Base-by-base conservation (phyloP, 2,113 vertebrate species). In the Ceyx cyanopectus region DNA sequence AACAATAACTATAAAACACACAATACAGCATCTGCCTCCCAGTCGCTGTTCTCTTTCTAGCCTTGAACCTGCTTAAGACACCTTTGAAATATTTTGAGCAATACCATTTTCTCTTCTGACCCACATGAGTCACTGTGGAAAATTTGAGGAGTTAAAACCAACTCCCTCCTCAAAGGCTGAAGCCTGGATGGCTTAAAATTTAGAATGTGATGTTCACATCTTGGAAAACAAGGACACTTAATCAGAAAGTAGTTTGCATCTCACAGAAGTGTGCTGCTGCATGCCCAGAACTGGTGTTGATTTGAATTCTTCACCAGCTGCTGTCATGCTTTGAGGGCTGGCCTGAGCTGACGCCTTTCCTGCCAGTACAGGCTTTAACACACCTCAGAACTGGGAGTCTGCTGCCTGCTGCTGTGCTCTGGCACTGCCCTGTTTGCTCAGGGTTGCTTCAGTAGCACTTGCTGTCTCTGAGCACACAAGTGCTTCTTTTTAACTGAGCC, bases 1-100 rank as follows among this genome's bases (percentile, higher is more conserved):
- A 91, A 89, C 65, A 70, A 54, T 87, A 85, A 53, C 65, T 27
- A 14, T 85, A 57, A 95, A 91, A 60, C 75, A 87, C 53, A 29
- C 27, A 69, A 22, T 82, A 54, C 45, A 82, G 51, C 82, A 83
- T 89, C 68, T 94, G 63, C 53, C 57, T 95, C 41, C 45, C 50
- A 63, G 2, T 75, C 48, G 16, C 62, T 51, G 51, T 58, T 93
- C 72, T 51, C 79, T 69, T 80, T 82, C 60, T 77, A 63, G 79
- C 85, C 73, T 87, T 83, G 68, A 63, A 85, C 70, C 63, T 89
- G n/a, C 81, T 84, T 93, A 54, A 93, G 43, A 30, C 58, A 69
- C 51, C n/a, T 85, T 29, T 80, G 75, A 83, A 66, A 30, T 91
- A 73, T 70, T 89, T 79, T 66, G 58, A 78, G 34, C 60, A 67